Conservation (phyloP, 1,140 invertebrate species). For the Listronotus oregonensis region DNA sequence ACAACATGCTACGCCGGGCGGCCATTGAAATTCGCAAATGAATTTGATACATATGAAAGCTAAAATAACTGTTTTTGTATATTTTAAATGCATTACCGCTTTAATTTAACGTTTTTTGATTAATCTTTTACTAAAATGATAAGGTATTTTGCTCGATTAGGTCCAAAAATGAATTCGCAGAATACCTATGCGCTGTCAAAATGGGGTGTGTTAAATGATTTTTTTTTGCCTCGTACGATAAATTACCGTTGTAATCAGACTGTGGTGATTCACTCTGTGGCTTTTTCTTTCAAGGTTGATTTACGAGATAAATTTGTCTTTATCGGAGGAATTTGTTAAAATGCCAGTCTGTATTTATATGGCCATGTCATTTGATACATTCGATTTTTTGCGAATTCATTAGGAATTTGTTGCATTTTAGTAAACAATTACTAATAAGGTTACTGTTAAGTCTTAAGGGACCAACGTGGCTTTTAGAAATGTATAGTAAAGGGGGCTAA, state of each 20-base stretch:
- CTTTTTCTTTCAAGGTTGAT: conserved; percentile 26
- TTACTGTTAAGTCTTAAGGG: not conserved
- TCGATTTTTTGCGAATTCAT: not conserved
- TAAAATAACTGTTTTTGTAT: not conserved
- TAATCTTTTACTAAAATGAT: not conserved
- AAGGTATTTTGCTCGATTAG: not conserved
- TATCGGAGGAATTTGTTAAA: conserved; percentile 5
- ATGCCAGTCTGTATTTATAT: conserved; percentile 34
- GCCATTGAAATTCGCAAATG: conserved; percentile 44
- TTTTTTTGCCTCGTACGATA: conserved; percentile 4
- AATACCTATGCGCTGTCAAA: conserved; percentile 16
- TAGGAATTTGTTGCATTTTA: not conserved
- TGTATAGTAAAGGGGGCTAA: conserved; percentile 13
- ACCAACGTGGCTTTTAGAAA: conserved; percentile 6
- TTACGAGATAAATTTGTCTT: conserved; percentile 2
- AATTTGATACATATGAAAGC: conserved; percentile 22
- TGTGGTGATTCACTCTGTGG: conserved; percentile 19
- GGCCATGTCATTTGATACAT: conserved; percentile 31
- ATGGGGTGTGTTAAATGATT: conserved; percentile 27
- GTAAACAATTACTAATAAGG: not conserved
- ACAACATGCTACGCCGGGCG: conserved; percentile 30
- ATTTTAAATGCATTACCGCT: not conserved
- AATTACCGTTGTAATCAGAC: conserved; percentile 20
- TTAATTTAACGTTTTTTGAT: not conserved
- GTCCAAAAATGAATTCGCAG: not conserved